Evolutionary conservation across 2,888 invertebrate genomes (phyloP).

Genomic region (Stenoptilia bipunctidactyla): DNA sequence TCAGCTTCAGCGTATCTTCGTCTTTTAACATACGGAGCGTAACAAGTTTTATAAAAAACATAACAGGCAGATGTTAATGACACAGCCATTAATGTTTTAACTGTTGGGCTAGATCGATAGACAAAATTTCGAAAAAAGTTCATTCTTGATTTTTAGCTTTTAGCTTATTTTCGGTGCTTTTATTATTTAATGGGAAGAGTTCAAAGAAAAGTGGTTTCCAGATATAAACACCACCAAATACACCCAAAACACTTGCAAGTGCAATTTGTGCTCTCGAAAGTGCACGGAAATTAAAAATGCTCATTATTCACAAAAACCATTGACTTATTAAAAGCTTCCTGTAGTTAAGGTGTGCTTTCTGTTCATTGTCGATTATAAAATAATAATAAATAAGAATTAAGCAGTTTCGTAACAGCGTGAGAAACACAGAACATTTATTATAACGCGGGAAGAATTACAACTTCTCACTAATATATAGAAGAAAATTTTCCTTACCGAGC

Average conservation of each 20-base stretch:
- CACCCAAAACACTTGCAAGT: slow-evolving; percentile 48
- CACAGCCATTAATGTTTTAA: slow-evolving; percentile 47
- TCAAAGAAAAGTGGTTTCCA: slow-evolving; percentile 61
- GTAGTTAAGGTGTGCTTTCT: too few species aligned
- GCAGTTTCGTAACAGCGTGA: too few species aligned
- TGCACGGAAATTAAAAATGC: slow-evolving; percentile 46
- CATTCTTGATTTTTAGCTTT: slow-evolving; percentile 5
- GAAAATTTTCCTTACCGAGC: too few species aligned
- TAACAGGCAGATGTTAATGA: slow-evolving; percentile 37
- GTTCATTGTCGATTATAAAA: too few species aligned
- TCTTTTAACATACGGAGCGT: slow-evolving; percentile 31
- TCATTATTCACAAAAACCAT: slow-evolving; percentile 27
- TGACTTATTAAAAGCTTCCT: neutral
- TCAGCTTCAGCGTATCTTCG: slow-evolving; percentile 35
- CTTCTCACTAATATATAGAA: too few species aligned
- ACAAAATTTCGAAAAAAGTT: neutral
- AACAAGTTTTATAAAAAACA: slow-evolving; percentile 29
- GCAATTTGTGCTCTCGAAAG: slow-evolving; percentile 46
- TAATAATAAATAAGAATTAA: too few species aligned
- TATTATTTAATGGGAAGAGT: slow-evolving; percentile 24
- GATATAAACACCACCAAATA: slow-evolving; percentile 58
- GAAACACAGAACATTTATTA: too few species aligned
- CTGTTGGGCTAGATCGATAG: slow-evolving; percentile 28
- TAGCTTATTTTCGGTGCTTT: slow-evolving; percentile 17
- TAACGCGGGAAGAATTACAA: too few species aligned